Percentiles rank a stretch among this genome's conserved stretches.
Conservation (phyloP, 1,140 invertebrate genomes). For the Agrypnia vestita region DNA sequence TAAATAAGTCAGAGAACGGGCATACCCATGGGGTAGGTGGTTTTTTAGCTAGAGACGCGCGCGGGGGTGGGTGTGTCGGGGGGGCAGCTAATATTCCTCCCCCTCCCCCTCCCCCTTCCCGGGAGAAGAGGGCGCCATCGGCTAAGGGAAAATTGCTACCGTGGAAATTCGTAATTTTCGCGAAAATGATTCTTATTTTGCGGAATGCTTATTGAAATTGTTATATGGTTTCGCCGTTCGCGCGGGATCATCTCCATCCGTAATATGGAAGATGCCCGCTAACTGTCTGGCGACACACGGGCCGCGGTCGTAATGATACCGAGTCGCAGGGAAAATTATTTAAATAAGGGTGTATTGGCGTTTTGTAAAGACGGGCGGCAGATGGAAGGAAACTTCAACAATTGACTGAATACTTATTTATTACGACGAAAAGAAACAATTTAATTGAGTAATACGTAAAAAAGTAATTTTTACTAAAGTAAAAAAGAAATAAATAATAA, state of each 20-base stretch:
- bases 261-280: conserved; percentile 36
- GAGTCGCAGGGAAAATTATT: conserved; percentile 4
- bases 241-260: conserved; percentile 49
- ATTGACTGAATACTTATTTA: too few relatives aligned
- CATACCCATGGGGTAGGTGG: conserved; percentile 47
- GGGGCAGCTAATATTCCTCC: conserved; percentile 57
- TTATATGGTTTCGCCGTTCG: conserved; percentile 57
- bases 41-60: conserved; percentile 59
- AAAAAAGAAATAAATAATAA: too few relatives aligned
- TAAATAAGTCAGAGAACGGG: conserved; percentile 17
- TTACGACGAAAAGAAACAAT: too few relatives aligned
- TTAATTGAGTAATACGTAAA: too few relatives aligned
- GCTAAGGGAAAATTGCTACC: conserved; percentile 56
- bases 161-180: conserved; percentile 60
- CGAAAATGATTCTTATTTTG: conserved; percentile 58
- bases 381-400: too few relatives aligned
- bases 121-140: conserved; percentile 23
- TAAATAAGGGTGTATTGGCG: neutral
- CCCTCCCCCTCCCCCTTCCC: conserved; percentile 34
- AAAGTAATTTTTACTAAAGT: too few relatives aligned
- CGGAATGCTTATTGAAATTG: conserved; percentile 59
- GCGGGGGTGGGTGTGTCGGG: conserved; percentile 31
- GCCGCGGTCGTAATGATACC: too few relatives aligned
- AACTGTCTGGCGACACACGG: conserved; percentile 30
- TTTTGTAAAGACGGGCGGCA: too few relatives aligned